Evolutionary conservation across 2,113 vertebrate genomes (phyloP).

Genomic region (Calidris pugnax): DNA sequence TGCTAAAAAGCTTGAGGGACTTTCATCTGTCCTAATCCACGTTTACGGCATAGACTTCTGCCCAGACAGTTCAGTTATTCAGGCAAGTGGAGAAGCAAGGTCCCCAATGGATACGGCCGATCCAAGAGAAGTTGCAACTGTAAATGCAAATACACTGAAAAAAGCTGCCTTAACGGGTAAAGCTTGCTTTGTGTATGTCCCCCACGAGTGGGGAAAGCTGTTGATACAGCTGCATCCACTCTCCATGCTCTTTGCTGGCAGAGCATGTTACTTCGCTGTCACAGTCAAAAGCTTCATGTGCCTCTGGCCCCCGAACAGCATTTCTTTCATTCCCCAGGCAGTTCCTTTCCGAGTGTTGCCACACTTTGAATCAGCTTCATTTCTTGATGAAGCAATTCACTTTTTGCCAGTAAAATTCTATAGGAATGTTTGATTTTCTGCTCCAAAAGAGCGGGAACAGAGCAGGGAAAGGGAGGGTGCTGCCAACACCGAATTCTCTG

Average conservation of each 20-base stretch:
- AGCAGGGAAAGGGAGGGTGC: not conserved
- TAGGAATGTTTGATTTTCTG: not conserved
- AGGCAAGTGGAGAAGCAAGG: not conserved
- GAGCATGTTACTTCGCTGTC: not conserved
- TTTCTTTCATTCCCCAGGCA: conserved; percentile 16
- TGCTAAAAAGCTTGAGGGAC: not conserved
- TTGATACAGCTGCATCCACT: conserved; percentile 47
- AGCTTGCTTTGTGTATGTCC: not conserved
- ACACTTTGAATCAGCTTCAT: not conserved
- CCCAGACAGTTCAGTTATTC: rapidly evolving
- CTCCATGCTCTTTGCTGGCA: not conserved
- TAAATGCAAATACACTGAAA: not conserved
- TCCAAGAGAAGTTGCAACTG: not conserved
- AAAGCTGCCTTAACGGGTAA: not conserved
- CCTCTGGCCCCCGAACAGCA: not conserved
- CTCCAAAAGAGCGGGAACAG: not conserved
- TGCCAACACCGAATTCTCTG: not conserved
- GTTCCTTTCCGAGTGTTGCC: not conserved
- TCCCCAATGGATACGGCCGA: not conserved
- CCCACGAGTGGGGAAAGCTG: not conserved
- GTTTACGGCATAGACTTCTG: not conserved
- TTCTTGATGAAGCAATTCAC: conserved; percentile 9
- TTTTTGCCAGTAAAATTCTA: not conserved
- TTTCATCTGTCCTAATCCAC: not conserved
- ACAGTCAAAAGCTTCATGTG: not conserved